Conservation (phyloP, 1,140 invertebrate genomes). For the Pogonus chalceus region DNA sequence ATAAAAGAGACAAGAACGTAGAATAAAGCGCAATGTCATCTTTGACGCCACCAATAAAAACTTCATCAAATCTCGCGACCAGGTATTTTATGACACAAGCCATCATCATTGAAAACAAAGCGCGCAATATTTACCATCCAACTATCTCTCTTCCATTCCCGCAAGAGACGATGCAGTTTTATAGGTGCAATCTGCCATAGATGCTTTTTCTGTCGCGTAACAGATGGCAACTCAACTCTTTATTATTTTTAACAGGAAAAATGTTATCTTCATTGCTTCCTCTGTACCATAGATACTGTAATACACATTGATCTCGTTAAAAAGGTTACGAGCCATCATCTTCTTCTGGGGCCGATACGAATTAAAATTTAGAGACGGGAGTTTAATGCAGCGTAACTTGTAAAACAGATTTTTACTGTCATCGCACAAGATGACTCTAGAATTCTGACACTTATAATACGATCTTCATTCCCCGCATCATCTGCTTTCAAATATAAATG, state of each 20-base stretch:
- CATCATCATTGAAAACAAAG: background rate
- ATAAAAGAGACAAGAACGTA: background rate
- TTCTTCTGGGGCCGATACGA: background rate
- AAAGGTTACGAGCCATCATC: background rate
- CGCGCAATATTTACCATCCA: background rate
- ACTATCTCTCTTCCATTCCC: background rate
- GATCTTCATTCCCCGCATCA: too few species aligned
- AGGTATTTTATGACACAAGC: background rate
- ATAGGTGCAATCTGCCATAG: background rate
- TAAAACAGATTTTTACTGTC: background rate
- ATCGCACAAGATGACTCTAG: too few species aligned
- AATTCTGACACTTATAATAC: too few species aligned
- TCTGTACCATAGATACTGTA: background rate
- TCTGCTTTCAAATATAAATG: too few species aligned
- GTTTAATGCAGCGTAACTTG: background rate
- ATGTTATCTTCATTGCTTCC: background rate
- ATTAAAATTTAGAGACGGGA: background rate
- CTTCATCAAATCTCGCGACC: background rate
- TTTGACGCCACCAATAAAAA: background rate
- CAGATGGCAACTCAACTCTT: background rate
- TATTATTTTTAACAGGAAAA: background rate
- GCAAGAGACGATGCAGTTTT: background rate
- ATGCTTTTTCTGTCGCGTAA: background rate
- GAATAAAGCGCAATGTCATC: too few species aligned
- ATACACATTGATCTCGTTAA: background rate